Base-by-base conservation (phyloP, 2,797 vertebrate genomes). In the Enteromius thamalakanensis region DNA sequence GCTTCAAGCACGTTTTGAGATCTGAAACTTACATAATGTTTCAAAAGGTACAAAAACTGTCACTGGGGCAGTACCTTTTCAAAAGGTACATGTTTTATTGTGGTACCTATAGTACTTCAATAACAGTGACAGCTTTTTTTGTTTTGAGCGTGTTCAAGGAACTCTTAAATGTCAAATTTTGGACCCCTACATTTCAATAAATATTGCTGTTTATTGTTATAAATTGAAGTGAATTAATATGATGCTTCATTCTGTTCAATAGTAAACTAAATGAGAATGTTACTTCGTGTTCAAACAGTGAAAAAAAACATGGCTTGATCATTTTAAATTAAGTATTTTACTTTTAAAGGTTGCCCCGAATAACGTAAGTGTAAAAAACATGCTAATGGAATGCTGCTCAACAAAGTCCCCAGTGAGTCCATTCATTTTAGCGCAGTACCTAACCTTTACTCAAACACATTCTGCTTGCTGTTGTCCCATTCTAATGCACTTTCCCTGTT, bases 401-500 rank as follows among this genome's bases (percentile, higher is more conserved):
- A 74, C 47, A 34, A 34, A 29, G 37, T 76, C 34, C 72, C 21
- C 34, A 58, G 32, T 70, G 49, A 7, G 49, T 70, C 15, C 4
- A n/a, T 85, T 70, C 6, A 75, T 55, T 69, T 68, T 26, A 55
- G 78, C 2, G 34, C 72, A 40, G 34, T 23, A 15, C 29, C 62
- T 49, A 80, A 70, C 68, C 34, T 80, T 71, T 60, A 37, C 62
- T 71, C 7, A n/a, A 62, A 62, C 68, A 72, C 68, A 62, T 72
- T 49, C 55, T 49, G 40, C 53, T 72, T 45, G 19, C 47, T 51
- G 40, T 45, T 47, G 15, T 42, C n/a, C 21, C 62, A 49, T 23
- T 17, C 47, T 68, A 80, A 84, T 80, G 83, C 62, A 58, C 62
- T 75, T 84, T 75, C 60, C 21, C 79, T 81, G 51, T 85, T 69